A percentile compares a stretch with the other conserved stretches of the same genome.
These are phyloP conservation scores for Hipposideros larvatus DNA, from an alignment of 2,797 vertebrate species.

Conservation along the genomic window DNA sequence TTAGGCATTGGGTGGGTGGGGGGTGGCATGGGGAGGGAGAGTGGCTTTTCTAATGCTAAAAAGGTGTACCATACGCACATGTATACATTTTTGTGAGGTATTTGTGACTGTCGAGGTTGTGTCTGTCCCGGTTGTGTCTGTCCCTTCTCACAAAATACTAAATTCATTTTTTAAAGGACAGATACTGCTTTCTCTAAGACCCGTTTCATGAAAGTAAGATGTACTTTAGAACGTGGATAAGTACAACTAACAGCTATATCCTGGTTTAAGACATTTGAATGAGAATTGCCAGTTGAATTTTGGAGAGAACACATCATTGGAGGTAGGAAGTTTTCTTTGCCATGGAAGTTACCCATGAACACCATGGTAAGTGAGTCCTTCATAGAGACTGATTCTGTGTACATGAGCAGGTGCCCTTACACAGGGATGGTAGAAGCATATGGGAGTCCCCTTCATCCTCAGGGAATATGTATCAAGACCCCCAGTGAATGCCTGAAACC, in stretches of 20 bases:
- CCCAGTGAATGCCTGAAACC: not conserved
- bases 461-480: not conserved
- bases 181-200: not conserved
- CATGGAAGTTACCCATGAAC: not conserved
- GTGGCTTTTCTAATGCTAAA: slow-evolving; percentile 59
- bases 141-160: slow-evolving; percentile 43
- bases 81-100: slow-evolving; percentile 43
- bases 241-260: not conserved
- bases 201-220: not conserved
- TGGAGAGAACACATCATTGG: not conserved
- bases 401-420: not conserved
- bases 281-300: not conserved
- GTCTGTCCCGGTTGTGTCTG: slow-evolving; percentile 31
- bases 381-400: not conserved
- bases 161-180: slow-evolving; percentile 2
- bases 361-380: not conserved
- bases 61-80: not conserved
- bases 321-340: not conserved
- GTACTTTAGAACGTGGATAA: not conserved
- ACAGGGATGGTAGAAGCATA: not conserved
- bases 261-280: not conserved
- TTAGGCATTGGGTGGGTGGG: slow-evolving; percentile 12
- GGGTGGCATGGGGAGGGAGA: not conserved
- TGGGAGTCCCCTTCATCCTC: not conserved
- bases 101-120: not conserved